These are phyloP conservation scores for Pristionchus exspectatus DNA, from an alignment of 2,888 invertebrate species.

Conservation along the genomic window DNA sequence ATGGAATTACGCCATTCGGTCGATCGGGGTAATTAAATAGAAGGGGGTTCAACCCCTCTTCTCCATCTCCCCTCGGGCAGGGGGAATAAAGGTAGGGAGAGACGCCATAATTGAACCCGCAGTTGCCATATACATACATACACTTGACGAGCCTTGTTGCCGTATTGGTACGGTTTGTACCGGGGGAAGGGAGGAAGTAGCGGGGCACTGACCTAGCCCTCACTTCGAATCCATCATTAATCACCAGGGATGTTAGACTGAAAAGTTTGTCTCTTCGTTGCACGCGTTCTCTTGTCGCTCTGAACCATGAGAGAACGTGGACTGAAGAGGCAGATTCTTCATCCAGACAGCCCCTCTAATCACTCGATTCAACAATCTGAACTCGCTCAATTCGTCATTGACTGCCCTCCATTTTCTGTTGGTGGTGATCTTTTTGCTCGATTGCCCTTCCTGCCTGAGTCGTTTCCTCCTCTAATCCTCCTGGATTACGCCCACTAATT, in stretches of 20 bases:
- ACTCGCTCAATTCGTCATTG: not conserved
- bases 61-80: not conserved
- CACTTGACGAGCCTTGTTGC: constrained; percentile 32
- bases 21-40: constrained; percentile 43
- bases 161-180: constrained; percentile 11
- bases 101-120: constrained; percentile 29
- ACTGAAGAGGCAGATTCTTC: not conserved
- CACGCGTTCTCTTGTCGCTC: not conserved
- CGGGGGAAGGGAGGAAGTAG: not conserved
- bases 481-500: constrained; percentile 28
- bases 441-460: constrained; percentile 11
- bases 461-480: not conserved
- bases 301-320: not conserved
- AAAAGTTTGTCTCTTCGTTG: not conserved
- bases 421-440: not conserved
- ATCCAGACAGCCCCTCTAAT: not conserved
- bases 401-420: not conserved
- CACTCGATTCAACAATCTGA: not conserved
- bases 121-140: not conserved
- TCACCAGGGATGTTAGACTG: not conserved
- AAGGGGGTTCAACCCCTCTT: not conserved
- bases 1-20: constrained; percentile 2
- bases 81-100: not conserved
- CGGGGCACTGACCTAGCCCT: not conserved
- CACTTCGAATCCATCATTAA: not conserved